Evolutionary conservation across 2,113 vertebrate genomes (phyloP).

Genomic region (Elgaria multicarinata): DNA sequence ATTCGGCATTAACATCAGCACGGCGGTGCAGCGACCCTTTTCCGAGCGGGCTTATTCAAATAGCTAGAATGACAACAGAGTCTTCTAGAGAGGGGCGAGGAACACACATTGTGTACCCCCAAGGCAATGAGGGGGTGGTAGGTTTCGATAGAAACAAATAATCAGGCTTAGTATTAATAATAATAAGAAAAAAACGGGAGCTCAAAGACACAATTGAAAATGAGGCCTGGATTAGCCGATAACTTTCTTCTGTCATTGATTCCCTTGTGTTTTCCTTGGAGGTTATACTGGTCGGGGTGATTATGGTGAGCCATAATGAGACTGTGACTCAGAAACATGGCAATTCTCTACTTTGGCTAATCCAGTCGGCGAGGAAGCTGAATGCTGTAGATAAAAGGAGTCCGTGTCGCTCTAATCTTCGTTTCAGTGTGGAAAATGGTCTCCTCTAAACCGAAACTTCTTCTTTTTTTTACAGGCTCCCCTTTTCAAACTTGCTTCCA

Average conservation of each 20-base stretch:
- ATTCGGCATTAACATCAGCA: neutral
- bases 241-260: conserved; percentile 35
- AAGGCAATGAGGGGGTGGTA: neutral
- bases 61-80: neutral
- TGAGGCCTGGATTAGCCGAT: conserved; percentile 49
- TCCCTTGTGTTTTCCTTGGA: conserved; percentile 52
- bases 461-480: conserved; percentile 28
- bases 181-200: neutral
- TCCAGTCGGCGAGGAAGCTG: conserved; percentile 35
- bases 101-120: neutral
- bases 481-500: conserved; percentile 55
- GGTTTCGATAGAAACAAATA: conserved; percentile 16
- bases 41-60: neutral
- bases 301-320: conserved; percentile 51
- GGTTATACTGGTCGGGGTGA: neutral
- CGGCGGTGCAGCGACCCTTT: neutral
- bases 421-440: conserved; percentile 42
- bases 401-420: conserved; percentile 35
- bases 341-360: conserved; percentile 30
- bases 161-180: neutral
- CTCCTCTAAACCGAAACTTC: conserved; percentile 50
- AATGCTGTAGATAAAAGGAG: conserved; percentile 58
- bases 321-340: conserved; percentile 51
- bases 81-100: conserved; percentile 1
- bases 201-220: conserved; percentile 38